These are phyloP conservation scores for Erynnis tages DNA, from an alignment of 2,888 invertebrate genomes.

Conservation along the genomic window DNA sequence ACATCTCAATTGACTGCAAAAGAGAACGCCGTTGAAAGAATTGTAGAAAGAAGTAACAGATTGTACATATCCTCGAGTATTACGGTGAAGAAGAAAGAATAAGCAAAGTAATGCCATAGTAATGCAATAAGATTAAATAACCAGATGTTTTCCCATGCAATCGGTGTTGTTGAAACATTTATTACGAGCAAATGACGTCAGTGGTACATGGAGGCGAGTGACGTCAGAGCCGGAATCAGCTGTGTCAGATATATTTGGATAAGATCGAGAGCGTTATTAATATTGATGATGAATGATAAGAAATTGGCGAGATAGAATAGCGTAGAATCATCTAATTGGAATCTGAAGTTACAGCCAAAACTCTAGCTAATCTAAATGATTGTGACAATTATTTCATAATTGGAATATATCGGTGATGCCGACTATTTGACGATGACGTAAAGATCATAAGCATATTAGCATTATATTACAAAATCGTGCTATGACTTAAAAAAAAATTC, in stretches of 20 bases:
- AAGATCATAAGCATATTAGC: no score
- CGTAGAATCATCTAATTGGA: constrained; percentile 12
- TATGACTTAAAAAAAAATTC: no score
- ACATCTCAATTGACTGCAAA: no score
- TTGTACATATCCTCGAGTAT: no score
- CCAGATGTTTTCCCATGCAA: constrained; percentile 18
- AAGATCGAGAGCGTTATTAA: constrained; percentile 30
- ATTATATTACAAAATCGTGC: no score
- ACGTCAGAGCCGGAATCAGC: constrained; percentile 41
- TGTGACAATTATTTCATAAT: background rate
- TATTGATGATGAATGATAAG: constrained; percentile 30
- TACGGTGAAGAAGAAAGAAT: background rate
- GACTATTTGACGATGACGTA: background rate
- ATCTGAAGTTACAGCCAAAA: background rate
- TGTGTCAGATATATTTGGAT: constrained; percentile 39
- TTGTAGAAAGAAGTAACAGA: no score
- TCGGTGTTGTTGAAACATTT: constrained; percentile 32
- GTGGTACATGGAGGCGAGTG: constrained; percentile 35
- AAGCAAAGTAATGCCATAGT: no score
- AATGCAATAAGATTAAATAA: constrained; percentile 8
- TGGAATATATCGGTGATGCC: background rate
- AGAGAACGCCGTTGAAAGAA: no score
- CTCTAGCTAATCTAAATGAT: background rate
- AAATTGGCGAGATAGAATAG: constrained; percentile 28
- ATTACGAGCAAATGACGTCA: constrained; percentile 39